These are phyloP conservation scores for Acleris cristana DNA, from an alignment of 2,888 invertebrate genomes.

Conservation along the genomic window DNA sequence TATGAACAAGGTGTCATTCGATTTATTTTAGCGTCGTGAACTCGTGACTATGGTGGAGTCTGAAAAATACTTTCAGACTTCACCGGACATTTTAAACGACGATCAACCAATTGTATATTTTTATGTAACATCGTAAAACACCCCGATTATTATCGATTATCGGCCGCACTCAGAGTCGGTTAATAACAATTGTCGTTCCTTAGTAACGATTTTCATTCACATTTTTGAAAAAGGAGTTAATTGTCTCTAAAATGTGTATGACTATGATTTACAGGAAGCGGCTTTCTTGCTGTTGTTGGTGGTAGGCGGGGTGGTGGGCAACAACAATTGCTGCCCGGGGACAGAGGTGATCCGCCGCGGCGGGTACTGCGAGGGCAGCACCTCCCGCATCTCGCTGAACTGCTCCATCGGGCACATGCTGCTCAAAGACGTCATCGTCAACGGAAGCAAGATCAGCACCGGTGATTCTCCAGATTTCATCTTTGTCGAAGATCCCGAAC, in stretches of 20 bases:
- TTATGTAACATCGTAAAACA: too few species aligned
- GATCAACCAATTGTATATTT: too few species aligned
- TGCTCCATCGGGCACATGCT: constrained; percentile 67
- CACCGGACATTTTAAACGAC: too few species aligned
- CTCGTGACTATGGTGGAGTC: too few species aligned
- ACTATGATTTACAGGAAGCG: constrained; percentile 55
- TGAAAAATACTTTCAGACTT: too few species aligned
- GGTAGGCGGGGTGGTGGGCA: constrained; percentile 15
- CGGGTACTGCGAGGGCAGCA: constrained; percentile 50
- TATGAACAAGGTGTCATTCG: too few species aligned
- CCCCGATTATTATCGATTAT: too few species aligned
- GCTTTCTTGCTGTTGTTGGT: constrained; percentile 54
- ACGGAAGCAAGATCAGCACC: constrained; percentile 67
- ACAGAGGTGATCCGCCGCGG: constrained; percentile 55
- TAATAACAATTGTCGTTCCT: too few species aligned
- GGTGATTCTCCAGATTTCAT: constrained; percentile 62
- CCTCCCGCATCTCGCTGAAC: constrained; percentile 49
- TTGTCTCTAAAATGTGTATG: background rate
- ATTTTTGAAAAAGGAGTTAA: too few species aligned
- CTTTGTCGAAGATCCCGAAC: constrained; percentile 65
- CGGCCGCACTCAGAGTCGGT: too few species aligned
- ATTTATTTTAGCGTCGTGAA: too few species aligned
- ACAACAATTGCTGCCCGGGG: constrained; percentile 60
- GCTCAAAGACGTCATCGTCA: constrained; percentile 61
- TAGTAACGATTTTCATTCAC: too few species aligned